Base-by-base conservation (phyloP, 2,797 vertebrate genomes). In the Anableps anableps region DNA sequence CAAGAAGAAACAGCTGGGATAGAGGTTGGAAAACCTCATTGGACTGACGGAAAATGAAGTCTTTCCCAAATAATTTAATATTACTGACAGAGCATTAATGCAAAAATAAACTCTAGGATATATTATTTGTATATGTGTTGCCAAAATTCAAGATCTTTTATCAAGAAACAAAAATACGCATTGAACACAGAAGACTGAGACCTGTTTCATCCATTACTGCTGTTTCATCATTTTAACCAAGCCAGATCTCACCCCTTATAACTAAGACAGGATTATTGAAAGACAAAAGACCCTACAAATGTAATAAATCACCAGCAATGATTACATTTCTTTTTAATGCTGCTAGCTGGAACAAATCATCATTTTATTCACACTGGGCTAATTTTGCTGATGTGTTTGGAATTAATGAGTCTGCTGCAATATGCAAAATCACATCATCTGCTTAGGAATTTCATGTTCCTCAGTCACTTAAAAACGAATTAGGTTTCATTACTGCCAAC, bases 311-410 rank as follows among this genome's bases (percentile, higher is more conserved):
- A 82, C 45, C 83, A 53, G 64, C 58, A 84, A 87, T 85, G 81
- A 93, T 90, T 83, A 74, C 21, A 77, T 89, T 87, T 36, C 60
- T 80, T 87, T 88, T 90, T 85, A 86, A 87, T 90, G 83, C 79
- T 86, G 68, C 79, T 88, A 83, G 80, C 87, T 87, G 86, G 78
- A 83, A 86, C 80, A 90, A 88, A 88, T 88, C 72, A 88, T 84
- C 11, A 78, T 83, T 88, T 86, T 81, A 70, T 83, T 89, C 83
- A 83, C 75, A 83, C 90, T 81, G 83, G 76, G 84, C 76, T 83
- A 75, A 87, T 91, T 92, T 80, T 85, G 73, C 60, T 79, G 81
- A 91, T 88, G 90, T 87, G 80, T 81, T 64, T 74, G 19, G 74
- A 88, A 89, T 88, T 86, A 83, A 82, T 83, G 78, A 79, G 77